phyloP scores from a whole-genome alignment of 2,113 vertebrate genomes.

The Diadophis punctatus region DNA sequence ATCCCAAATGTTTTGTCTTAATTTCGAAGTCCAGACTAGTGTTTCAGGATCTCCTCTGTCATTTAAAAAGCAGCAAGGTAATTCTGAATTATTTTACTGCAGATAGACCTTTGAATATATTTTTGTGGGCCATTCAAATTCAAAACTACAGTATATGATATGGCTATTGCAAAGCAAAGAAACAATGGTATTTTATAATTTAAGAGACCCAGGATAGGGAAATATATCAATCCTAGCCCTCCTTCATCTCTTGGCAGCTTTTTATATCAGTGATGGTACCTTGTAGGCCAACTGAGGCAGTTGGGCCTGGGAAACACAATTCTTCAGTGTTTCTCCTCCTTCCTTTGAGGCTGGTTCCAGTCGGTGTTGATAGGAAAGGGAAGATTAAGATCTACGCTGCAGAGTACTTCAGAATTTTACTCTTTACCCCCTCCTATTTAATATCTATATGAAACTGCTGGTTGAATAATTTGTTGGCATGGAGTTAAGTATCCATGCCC shows the following conservation, averaged over 20 bases:
- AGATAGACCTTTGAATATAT: conserved; percentile 55
- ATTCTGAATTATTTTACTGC: conserved; percentile 57
- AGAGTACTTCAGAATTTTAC: not conserved
- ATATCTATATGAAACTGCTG: not conserved
- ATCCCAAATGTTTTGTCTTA: conserved; percentile 54
- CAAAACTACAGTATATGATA: conserved; percentile 49
- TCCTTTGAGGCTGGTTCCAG: not conserved
- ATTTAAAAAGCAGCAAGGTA: conserved; percentile 54
- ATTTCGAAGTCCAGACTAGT: conserved; percentile 60
- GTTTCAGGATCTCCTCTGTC: conserved; percentile 62
- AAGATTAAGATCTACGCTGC: not conserved
- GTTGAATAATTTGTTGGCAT: not conserved
- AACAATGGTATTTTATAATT: not conserved
- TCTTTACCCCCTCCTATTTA: not conserved
- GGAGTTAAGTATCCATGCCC: not conserved
- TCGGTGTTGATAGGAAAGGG: not conserved
- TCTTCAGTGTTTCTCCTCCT: not conserved
- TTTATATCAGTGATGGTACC: not conserved
- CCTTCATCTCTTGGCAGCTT: not conserved
- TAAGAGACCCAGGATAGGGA: not conserved
- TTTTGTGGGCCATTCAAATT: conserved; percentile 29
- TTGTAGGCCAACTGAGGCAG: not conserved
- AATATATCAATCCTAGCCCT: not conserved
- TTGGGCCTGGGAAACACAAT: not conserved
- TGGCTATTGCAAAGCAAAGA: conserved; percentile 16